phyloP scores from a whole-genome alignment of 2,797 vertebrate genomes.

The Malurus splendens region DNA sequence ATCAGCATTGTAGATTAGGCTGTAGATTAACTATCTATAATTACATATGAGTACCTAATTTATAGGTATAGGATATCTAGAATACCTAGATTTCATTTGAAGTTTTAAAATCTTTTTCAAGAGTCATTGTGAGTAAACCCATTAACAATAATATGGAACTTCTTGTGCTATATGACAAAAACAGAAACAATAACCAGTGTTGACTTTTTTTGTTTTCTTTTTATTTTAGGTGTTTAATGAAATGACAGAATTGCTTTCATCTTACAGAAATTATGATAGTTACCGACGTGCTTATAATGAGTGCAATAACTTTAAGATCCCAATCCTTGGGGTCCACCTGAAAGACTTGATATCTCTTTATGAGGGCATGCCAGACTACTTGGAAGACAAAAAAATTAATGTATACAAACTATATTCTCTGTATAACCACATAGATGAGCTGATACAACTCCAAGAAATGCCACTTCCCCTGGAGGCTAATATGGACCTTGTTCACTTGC shows the following conservation, averaged over 20 bases:
- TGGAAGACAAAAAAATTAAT: constrained; percentile 89
- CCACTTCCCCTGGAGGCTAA: constrained; percentile 88
- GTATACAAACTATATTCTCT: constrained; percentile 89
- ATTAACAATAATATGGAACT: background rate
- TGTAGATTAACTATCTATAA: background rate
- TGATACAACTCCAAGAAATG: constrained; percentile 90
- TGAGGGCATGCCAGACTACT: constrained; percentile 89
- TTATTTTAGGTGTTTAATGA: constrained; percentile 85
- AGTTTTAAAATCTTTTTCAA: background rate
- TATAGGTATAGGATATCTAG: background rate
- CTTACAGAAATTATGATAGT: constrained; percentile 91
- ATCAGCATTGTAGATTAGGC: background rate
- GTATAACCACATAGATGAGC: constrained; percentile 89
- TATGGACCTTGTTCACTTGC: constrained; percentile 92
- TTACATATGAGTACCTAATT: background rate
- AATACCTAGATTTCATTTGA: background rate
- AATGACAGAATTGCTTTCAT: constrained; percentile 94
- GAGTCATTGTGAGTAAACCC: background rate
- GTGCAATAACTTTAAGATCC: constrained; percentile 89
- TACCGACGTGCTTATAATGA: constrained; percentile 86
- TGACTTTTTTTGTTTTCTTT: background rate
- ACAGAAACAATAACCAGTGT: background rate
- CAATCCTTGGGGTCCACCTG: constrained; percentile 91
- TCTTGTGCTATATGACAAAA: background rate
- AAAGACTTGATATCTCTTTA: constrained; percentile 93